phyloP scores from a whole-genome alignment of 2,797 vertebrate species.

The Petrocephalus schoutedeni region DNA sequence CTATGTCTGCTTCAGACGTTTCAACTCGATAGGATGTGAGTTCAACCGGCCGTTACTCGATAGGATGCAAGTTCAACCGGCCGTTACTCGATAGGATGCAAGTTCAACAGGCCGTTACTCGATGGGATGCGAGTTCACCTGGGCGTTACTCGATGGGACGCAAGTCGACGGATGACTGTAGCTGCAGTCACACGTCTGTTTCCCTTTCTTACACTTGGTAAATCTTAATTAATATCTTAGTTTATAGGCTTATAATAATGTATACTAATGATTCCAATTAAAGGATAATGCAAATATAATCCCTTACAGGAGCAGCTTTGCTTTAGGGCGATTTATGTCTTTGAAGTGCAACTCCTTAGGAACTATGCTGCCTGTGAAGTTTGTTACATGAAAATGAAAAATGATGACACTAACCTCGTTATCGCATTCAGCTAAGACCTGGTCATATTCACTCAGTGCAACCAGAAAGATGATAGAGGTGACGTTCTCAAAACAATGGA shows the following conservation, averaged over 20 bases:
- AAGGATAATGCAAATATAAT: background rate
- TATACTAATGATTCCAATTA: background rate
- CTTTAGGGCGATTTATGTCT: background rate
- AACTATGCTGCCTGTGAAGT: background rate
- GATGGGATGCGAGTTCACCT: no score
- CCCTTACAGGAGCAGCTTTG: background rate
- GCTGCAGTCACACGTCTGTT: background rate
- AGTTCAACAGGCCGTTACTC: no score
- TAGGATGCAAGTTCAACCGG: no score
- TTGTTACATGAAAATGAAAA: background rate
- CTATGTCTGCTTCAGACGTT: background rate
- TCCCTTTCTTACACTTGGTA: background rate
- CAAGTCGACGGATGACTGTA: background rate
- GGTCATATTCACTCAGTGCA: constrained; percentile 87
- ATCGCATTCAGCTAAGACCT: constrained; percentile 82
- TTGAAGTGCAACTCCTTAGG: background rate
- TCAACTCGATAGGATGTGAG: background rate
- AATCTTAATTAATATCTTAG: background rate
- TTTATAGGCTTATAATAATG: no score
- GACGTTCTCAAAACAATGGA: constrained; percentile 89
- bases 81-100: no score
- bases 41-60: no score
- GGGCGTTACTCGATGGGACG: background rate
- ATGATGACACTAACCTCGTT: constrained; percentile 67
- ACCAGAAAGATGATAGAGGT: constrained; percentile 91